phyloP scores from a whole-genome alignment of 2,888 invertebrate genomes.

The Orthosia gracilis region DNA sequence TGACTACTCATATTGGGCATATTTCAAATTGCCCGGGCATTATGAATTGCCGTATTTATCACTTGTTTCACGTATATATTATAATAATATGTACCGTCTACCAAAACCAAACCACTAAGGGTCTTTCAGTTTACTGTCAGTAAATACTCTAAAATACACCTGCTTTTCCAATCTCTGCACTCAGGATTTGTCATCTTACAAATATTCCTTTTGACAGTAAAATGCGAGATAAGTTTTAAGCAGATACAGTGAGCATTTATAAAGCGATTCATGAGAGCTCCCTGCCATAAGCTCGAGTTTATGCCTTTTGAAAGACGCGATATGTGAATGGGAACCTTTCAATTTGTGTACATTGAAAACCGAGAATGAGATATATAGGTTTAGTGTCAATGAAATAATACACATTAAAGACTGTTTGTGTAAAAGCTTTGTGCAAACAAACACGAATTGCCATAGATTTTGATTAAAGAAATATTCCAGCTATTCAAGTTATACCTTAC shows the following conservation, averaged over 20 bases:
- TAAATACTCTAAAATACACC: constrained; percentile 28
- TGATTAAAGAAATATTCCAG: constrained; percentile 4
- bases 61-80: too few species aligned
- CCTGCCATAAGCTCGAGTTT: constrained; percentile 35
- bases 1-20: too few species aligned
- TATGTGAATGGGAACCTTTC: constrained; percentile 27
- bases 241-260: constrained; percentile 34
- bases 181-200: constrained; percentile 38
- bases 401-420: constrained; percentile 4
- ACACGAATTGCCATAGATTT: not conserved
- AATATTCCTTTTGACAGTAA: constrained; percentile 49
- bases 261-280: constrained; percentile 47
- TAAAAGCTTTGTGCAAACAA: not conserved
- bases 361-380: constrained; percentile 12
- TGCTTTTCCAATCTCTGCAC: constrained; percentile 17
- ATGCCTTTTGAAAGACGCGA: constrained; percentile 32
- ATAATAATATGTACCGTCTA: not conserved
- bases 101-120: not conserved
- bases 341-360: constrained; percentile 25
- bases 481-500: constrained; percentile 13
- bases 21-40: too few species aligned
- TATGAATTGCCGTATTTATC: too few species aligned
- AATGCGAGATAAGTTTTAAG: constrained; percentile 42
- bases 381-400: constrained; percentile 14
- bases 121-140: constrained; percentile 3